Evolutionary conservation across 2,113 vertebrate genomes (phyloP).

Genomic region (cattle (Bos taurus)): ARS-UCD2.0 NC_082638.1:4895001-4895500

Average conservation of each 20-base stretch:
- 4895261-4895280: conserved; percentile 7
- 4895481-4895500: neutral
- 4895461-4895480: neutral
- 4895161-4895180: neutral
- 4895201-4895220: neutral
- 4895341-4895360: neutral
- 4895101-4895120: neutral
- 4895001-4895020: neutral
- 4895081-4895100: neutral
- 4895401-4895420: neutral
- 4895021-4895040: neutral
- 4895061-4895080: neutral
- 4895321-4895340: neutral
- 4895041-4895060: neutral
- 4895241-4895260: neutral
- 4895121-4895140: neutral
- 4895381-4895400: fast-evolving
- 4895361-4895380: fast-evolving
- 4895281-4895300: neutral
- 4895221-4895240: neutral
- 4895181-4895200: neutral
- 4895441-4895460: neutral
- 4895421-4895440: neutral
- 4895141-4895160: neutral
- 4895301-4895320: neutral